Conservation (phyloP, 2,113 vertebrate species). For the Notothenia coriiceps region DNA sequence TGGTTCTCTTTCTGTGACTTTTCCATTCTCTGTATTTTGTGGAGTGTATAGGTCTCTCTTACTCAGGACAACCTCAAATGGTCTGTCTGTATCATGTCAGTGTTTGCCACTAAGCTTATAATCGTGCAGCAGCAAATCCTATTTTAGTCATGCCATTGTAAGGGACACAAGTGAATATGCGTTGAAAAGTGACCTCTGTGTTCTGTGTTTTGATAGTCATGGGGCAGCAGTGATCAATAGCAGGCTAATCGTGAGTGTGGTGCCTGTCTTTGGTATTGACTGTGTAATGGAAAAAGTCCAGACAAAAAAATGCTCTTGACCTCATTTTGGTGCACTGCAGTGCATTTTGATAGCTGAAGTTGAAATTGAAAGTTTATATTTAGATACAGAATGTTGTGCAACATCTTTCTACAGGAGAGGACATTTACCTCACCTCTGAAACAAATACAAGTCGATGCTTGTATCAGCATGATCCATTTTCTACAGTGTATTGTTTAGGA, state of each 20-base stretch:
- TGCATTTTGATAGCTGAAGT: slow-evolving; percentile 40
- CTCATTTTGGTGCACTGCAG: slow-evolving; percentile 59
- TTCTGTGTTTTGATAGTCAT: slow-evolving; percentile 41
- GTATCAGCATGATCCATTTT: slow-evolving; percentile 63
- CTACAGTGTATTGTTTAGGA: slow-evolving; percentile 59
- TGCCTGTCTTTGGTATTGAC: slow-evolving; percentile 61
- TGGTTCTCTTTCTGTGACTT: slow-evolving; percentile 19
- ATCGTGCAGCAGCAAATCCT: slow-evolving; percentile 52
- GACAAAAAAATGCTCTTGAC: slow-evolving; percentile 55
- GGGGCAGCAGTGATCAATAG: slow-evolving; percentile 63
- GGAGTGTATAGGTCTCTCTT: slow-evolving; percentile 8
- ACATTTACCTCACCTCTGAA: slow-evolving; percentile 43
- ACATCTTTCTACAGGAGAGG: slow-evolving; percentile 20
- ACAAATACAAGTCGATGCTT: slow-evolving; percentile 57
- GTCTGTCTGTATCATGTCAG: slow-evolving; percentile 36
- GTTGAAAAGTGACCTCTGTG: slow-evolving; percentile 53
- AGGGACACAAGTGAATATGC: slow-evolving; percentile 27
- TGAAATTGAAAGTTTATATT: slow-evolving; percentile 67
- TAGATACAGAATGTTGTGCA: slow-evolving; percentile 45
- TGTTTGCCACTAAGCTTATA: slow-evolving; percentile 50
- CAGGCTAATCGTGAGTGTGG: slow-evolving; percentile 33
- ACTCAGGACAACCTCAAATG: slow-evolving; percentile 25
- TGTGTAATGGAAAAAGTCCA: slow-evolving; percentile 64
- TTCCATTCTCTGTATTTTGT: neutral
- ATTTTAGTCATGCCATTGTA: slow-evolving; percentile 34